phyloP scores from a whole-genome alignment of 2,888 invertebrate genomes.

The Carcina quercana region DNA sequence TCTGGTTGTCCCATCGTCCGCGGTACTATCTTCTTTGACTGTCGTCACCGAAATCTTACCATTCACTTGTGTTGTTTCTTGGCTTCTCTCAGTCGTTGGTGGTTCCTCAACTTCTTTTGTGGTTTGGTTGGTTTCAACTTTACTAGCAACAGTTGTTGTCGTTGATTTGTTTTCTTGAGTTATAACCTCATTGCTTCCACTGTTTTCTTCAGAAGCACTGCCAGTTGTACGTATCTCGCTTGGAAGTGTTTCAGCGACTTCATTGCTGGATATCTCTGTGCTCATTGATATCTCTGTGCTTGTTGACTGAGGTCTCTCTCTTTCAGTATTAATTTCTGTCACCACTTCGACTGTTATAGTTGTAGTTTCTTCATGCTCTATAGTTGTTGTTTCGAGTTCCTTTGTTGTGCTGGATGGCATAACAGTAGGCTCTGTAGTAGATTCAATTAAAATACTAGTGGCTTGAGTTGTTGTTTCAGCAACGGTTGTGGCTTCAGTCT shows the following conservation, averaged over 20 bases:
- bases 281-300: slow-evolving; percentile 19
- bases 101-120: slow-evolving; percentile 15
- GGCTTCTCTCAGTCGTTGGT: slow-evolving; percentile 15
- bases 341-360: slow-evolving; percentile 41
- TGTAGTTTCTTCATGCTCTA: slow-evolving; percentile 29
- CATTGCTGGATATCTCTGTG: slow-evolving; percentile 15
- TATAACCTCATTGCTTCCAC: slow-evolving; percentile 53
- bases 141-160: too few species aligned
- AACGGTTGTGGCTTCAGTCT: slow-evolving; percentile 23
- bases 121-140: slow-evolving; percentile 19
- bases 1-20: slow-evolving; percentile 26
- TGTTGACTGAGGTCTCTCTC: slow-evolving; percentile 26
- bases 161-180: slow-evolving; percentile 28
- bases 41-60: slow-evolving; percentile 32
- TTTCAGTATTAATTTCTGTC: slow-evolving; percentile 50
- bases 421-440: slow-evolving; percentile 15
- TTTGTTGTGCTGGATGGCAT: slow-evolving; percentile 15
- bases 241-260: slow-evolving; percentile 19
- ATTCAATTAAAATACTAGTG: slow-evolving; percentile 7
- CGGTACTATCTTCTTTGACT: slow-evolving; percentile 26
- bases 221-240: slow-evolving; percentile 22
- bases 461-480: slow-evolving; percentile 20
- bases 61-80: slow-evolving; percentile 22
- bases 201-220: slow-evolving; percentile 46
- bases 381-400: slow-evolving; percentile 14